These are phyloP conservation scores for Ormyrus rosae DNA, from an alignment of 2,888 invertebrate species.

Conservation along the genomic window DNA sequence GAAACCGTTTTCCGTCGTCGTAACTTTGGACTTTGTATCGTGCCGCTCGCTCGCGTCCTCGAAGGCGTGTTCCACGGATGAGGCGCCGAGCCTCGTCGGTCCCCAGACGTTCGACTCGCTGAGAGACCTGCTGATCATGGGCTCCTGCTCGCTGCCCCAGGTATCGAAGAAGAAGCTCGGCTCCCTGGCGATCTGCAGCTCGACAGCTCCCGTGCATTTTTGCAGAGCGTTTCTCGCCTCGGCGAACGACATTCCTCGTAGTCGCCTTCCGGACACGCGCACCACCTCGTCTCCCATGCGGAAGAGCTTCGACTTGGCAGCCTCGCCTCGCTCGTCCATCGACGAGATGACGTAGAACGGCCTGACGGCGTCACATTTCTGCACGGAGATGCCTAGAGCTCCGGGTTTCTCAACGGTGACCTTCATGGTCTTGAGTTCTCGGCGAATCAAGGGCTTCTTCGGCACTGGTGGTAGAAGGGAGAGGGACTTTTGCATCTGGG, in stretches of 20 bases:
- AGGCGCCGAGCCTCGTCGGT: background rate
- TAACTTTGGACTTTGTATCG: background rate
- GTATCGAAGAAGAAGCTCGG: constrained; percentile 67
- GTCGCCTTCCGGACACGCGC: constrained; percentile 78
- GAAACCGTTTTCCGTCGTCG: background rate
- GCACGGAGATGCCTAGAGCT: constrained; percentile 67
- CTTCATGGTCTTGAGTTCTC: constrained; percentile 70
- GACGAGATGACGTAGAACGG: constrained; percentile 69
- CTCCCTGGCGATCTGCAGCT: constrained; percentile 70
- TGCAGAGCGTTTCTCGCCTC: constrained; percentile 68
- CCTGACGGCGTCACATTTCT: constrained; percentile 68
- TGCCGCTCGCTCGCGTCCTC: background rate
- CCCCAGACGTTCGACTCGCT: constrained; percentile 69
- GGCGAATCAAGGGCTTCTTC: constrained; percentile 61
- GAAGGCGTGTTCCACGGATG: background rate
- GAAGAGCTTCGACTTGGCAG: constrained; percentile 74
- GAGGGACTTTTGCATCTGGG: constrained; percentile 39
- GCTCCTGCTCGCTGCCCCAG: constrained; percentile 64
- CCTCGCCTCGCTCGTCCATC: constrained; percentile 67
- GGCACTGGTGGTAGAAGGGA: constrained; percentile 1
- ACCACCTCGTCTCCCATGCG: constrained; percentile 79
- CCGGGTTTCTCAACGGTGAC: constrained; percentile 62
- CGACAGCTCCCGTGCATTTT: constrained; percentile 66
- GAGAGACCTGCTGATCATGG: constrained; percentile 47
- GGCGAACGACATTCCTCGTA: constrained; percentile 75